These are phyloP conservation scores for Brachionus manjavacas DNA, from an alignment of 1,140 invertebrate genomes.

Conservation along the genomic window DNA sequence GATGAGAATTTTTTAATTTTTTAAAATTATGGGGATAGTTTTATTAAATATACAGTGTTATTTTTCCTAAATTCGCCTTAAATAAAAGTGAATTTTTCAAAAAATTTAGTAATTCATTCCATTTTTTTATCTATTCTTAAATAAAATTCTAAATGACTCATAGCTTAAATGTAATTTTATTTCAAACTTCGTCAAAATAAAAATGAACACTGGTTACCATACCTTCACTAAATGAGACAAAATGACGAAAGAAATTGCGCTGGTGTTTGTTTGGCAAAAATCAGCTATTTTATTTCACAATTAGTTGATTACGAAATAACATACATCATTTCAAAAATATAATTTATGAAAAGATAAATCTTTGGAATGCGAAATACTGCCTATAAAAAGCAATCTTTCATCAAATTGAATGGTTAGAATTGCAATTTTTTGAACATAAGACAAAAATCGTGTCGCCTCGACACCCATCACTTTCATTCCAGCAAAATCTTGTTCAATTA, in stretches of 20 bases:
- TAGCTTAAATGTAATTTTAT: too few relatives aligned
- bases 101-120: too few relatives aligned
- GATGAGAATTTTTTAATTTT: too few relatives aligned
- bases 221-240: neutral
- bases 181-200: too few relatives aligned
- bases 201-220: neutral
- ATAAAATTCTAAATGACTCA: too few relatives aligned
- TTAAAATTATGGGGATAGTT: too few relatives aligned
- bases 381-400: too few relatives aligned
- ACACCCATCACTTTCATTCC: neutral
- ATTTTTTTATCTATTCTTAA: too few relatives aligned
- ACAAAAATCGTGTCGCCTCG: neutral
- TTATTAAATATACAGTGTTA: too few relatives aligned
- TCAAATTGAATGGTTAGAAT: neutral
- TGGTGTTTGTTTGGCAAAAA: neutral
- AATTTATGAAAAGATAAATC: neutral
- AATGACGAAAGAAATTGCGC: neutral
- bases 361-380: too few relatives aligned
- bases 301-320: neutral
- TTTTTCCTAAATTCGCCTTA: too few relatives aligned
- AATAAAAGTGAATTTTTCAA: too few relatives aligned
- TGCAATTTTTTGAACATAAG: neutral
- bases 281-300: neutral
- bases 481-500: neutral
- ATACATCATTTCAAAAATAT: neutral